Conservation (phyloP, 1,140 invertebrate genomes). For the Dryas iulia region DNA sequence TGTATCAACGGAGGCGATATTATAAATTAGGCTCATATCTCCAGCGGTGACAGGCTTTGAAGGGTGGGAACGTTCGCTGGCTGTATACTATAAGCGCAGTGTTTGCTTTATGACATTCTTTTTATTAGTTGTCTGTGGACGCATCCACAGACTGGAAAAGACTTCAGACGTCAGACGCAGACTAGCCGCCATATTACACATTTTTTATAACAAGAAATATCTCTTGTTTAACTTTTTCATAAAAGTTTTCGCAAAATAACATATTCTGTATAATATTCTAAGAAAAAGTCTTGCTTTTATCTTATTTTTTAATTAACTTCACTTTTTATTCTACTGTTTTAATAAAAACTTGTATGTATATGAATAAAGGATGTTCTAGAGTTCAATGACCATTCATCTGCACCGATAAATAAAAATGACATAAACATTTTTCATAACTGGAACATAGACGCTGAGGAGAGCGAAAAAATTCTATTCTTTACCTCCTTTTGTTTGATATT, state of each 20-base stretch:
- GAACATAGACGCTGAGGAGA: constrained; percentile 30
- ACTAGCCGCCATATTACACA: constrained; percentile 14
- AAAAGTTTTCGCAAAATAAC: not conserved
- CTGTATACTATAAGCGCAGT: constrained; percentile 25
- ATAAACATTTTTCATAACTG: constrained; percentile 36
- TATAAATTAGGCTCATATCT: constrained; percentile 52
- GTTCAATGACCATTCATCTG: constrained; percentile 21
- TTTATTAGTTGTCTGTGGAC: constrained; percentile 32
- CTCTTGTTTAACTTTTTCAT: not conserved
- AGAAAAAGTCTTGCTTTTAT: too few species aligned
- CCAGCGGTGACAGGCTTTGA: constrained; percentile 46
- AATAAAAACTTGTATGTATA: not conserved
- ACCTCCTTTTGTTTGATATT: constrained; percentile 40
- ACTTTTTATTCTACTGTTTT: not conserved
- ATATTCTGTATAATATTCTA: not conserved
- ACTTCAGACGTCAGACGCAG: constrained; percentile 2
- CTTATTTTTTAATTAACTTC: not conserved
- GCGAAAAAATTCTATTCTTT: constrained; percentile 40
- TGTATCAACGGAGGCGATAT: constrained; percentile 42
- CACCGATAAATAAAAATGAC: constrained; percentile 35
- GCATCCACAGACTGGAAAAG: not conserved
- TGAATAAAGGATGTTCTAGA: constrained; percentile 1
- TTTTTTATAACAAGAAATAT: not conserved
- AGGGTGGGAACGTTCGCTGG: constrained; percentile 41
- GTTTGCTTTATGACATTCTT: constrained; percentile 46